Percentiles rank a stretch among this genome's conserved stretches.
Evolutionary conservation across 2,888 invertebrate genomes (phyloP).

Genomic region (Craniophora ligustri): DNA sequence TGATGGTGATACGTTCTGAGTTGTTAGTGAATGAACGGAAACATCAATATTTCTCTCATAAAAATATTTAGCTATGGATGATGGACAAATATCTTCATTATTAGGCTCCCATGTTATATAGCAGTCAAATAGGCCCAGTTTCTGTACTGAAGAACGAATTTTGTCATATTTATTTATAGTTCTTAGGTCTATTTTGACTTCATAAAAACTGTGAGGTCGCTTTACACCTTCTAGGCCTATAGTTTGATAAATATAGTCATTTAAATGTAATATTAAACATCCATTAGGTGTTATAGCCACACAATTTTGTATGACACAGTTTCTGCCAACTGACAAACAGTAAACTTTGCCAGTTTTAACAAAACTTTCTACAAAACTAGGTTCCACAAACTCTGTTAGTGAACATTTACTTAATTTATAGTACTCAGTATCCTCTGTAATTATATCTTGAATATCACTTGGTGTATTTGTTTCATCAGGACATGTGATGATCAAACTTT

Average conservation of each 20-base stretch:
- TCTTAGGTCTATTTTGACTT: conserved; percentile 74
- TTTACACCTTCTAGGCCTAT: conserved; percentile 79
- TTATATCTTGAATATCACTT: conserved; percentile 63
- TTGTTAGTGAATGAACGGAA: conserved; percentile 57
- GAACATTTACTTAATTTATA: conserved; percentile 71
- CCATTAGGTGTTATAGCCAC: conserved; percentile 78
- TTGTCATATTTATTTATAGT: conserved; percentile 64
- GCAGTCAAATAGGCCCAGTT: conserved; percentile 72
- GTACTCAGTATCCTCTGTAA: conserved; percentile 76
- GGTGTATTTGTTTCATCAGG: conserved; percentile 78
- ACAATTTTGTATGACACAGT: conserved; percentile 77
- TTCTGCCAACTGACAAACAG: conserved; percentile 70
- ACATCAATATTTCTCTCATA: conserved; percentile 67
- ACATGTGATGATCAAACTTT: conserved; percentile 76
- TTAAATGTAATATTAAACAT: conserved; percentile 69
- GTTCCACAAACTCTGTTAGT: conserved; percentile 71
- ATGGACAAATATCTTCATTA: conserved; percentile 75
- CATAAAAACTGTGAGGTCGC: conserved; percentile 70
- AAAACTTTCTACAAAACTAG: conserved; percentile 75
- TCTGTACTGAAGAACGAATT: conserved; percentile 62
- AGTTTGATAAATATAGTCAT: conserved; percentile 76
- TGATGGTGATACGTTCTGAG: conserved; percentile 62
- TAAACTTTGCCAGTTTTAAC: conserved; percentile 73
- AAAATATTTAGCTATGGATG: conserved; percentile 82
- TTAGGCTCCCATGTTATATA: conserved; percentile 75